These are phyloP conservation scores for Schrankia costaestrigalis DNA, from an alignment of 2,888 invertebrate genomes.

Conservation along the genomic window DNA sequence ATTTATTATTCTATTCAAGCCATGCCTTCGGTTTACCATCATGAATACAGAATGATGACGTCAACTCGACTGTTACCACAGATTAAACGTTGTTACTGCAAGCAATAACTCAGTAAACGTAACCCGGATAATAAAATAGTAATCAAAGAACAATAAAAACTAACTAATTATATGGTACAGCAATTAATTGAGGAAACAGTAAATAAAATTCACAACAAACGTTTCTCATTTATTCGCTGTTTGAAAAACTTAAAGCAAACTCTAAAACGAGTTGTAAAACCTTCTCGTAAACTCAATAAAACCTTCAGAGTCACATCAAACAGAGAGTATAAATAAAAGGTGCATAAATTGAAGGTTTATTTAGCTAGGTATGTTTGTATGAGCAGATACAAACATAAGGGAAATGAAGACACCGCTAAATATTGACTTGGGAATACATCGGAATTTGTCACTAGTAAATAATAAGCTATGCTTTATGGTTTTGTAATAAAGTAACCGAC, in stretches of 20 bases:
- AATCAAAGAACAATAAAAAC: conserved; percentile 26
- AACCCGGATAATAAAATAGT: conserved; percentile 16
- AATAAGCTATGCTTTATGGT: too few relatives aligned
- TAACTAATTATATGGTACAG: conserved; percentile 14
- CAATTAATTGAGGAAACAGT: conserved; percentile 25
- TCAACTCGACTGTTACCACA: conserved; percentile 12
- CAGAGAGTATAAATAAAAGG: too few relatives aligned
- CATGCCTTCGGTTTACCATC: conserved; percentile 7
- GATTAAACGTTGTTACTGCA: conserved; percentile 6
- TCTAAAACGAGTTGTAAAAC: not conserved
- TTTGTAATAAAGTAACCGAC: too few relatives aligned
- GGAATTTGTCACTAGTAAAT: too few relatives aligned
- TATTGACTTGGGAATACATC: too few relatives aligned
- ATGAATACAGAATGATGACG: conserved; percentile 27
- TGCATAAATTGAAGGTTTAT: too few relatives aligned
- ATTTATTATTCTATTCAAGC: conserved; percentile 30
- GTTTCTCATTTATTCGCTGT: conserved; percentile 9
- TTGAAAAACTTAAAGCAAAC: not conserved
- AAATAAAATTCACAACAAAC: conserved; percentile 24
- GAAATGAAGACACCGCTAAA: too few relatives aligned
- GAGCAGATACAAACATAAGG: too few relatives aligned
- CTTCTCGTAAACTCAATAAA: not conserved
- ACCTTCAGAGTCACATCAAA: too few relatives aligned
- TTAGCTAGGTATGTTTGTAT: too few relatives aligned
- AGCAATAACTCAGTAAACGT: conserved; percentile 17